Percentiles rank a stretch among this genome's conserved stretches.
These are phyloP conservation scores for Tenrec ecaudatus DNA, from an alignment of 2,113 vertebrate genomes.

Conservation along the genomic window DNA sequence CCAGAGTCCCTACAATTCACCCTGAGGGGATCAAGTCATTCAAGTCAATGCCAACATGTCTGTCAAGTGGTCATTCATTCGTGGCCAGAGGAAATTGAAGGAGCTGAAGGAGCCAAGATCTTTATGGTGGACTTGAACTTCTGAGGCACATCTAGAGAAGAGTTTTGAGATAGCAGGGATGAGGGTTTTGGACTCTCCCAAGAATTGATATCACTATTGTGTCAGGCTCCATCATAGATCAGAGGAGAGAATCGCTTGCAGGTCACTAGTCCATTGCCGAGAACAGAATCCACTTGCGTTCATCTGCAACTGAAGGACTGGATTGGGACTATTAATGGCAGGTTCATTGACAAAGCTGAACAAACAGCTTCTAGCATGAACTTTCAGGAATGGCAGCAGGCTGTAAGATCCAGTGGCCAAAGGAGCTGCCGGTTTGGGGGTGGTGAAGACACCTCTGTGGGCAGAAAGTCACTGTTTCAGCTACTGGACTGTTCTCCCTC, in stretches of 20 bases:
- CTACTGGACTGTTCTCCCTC: neutral
- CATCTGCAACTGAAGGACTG: neutral
- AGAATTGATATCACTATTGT: neutral
- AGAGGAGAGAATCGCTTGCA: neutral
- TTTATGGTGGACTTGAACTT: constrained; percentile 31
- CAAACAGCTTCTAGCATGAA: constrained; percentile 1
- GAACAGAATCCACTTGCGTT: neutral
- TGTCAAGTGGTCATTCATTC: neutral
- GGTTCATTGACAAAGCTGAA: neutral
- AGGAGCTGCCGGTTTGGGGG: neutral
- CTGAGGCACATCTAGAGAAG: constrained; percentile 1
- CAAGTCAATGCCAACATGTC: neutral
- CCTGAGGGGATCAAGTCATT: constrained; percentile 43
- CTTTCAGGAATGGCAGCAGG: neutral
- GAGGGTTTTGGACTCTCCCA: constrained; percentile 12
- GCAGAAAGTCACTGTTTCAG: neutral
- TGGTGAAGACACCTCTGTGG: neutral
- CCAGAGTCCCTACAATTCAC: neutral
- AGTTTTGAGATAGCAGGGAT: neutral
- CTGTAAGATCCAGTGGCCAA: neutral
- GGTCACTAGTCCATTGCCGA: neutral
- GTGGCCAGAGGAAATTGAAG: neutral
- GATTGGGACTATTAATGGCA: neutral
- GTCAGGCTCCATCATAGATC: neutral
- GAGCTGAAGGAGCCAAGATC: neutral